Evolutionary conservation across 2,113 vertebrate species (phyloP), one percentile per base, ranked within the genome.

Genomic region (Sphaerodactylus townsendi): DNA sequence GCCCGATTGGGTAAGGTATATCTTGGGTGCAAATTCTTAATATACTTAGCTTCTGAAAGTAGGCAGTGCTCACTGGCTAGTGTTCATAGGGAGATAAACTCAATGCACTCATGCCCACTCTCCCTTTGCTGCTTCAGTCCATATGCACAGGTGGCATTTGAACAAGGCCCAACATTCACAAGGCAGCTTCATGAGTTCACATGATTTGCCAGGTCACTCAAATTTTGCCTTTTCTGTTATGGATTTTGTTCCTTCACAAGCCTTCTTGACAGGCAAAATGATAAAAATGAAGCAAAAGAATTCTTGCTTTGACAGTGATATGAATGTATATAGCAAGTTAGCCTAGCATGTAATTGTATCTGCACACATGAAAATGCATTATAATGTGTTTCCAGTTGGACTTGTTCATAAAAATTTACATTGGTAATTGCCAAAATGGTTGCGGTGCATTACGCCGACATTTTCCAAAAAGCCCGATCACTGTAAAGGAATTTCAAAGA

Each of bases 401-500:
- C n/a, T n/a, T 66, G 46, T 30, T 69, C 35, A 69, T 35, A 69
- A 35, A n/a, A n/a, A n/a, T n/a, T n/a, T n/a, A n/a, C n/a, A n/a
- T n/a, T n/a, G n/a, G n/a, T n/a, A n/a, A n/a, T n/a, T n/a, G n/a
- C n/a, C n/a, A n/a, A n/a, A n/a, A n/a, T n/a, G n/a, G n/a, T n/a
- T n/a, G n/a, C n/a, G n/a, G n/a, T n/a, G n/a, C n/a, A n/a, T n/a
- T n/a, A n/a, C n/a, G n/a, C n/a, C n/a, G n/a, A n/a, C n/a, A n/a
- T 75, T 75, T 75, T 74, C 23, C 71, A 65, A 39, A 66, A 66
- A n/a, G n/a, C n/a, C n/a, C 46, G 17, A 79, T 33, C 82, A 88
- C 56, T n/a, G n/a, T n/a, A n/a, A n/a, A n/a, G n/a, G n/a, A 35
- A 88, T 48, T 84, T 83, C 35, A 85, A 85, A 19, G 68, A 71